These are phyloP conservation scores for Agriopis marginaria DNA, from an alignment of 2,888 invertebrate species.

Conservation along the genomic window DNA sequence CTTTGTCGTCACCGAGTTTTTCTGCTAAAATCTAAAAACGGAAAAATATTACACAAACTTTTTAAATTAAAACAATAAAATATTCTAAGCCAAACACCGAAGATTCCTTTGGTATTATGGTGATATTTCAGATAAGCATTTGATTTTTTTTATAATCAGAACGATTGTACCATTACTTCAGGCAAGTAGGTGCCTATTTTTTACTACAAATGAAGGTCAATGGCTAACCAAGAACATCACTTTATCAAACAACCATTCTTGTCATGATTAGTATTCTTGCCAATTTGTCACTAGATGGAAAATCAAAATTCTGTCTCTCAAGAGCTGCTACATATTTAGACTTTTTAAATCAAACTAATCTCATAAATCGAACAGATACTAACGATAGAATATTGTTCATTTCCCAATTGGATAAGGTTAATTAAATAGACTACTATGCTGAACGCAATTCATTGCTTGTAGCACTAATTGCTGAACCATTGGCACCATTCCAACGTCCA, in stretches of 20 bases:
- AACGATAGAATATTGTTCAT: not conserved
- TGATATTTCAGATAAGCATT: no score
- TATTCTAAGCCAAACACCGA: not conserved
- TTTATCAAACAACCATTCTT: not conserved
- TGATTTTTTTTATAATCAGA: no score
- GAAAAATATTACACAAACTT: not conserved
- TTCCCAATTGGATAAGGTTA: constrained; percentile 9
- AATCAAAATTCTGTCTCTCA: not conserved
- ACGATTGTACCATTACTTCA: no score
- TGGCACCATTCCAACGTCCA: constrained; percentile 37
- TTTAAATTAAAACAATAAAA: not conserved
- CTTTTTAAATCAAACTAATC: not conserved
- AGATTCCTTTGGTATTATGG: no score
- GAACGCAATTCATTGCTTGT: constrained; percentile 20
- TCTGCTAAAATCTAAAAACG: constrained; percentile 91
- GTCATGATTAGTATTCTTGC: not conserved
- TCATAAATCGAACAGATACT: not conserved
- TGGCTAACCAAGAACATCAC: not conserved
- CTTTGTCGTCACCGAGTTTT: constrained; percentile 95
- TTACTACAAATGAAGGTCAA: not conserved
- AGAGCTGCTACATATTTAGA: not conserved
- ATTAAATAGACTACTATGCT: constrained; percentile 10
- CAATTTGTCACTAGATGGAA: no score
- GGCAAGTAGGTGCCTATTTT: no score
- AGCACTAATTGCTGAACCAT: constrained; percentile 32